phyloP scores from a whole-genome alignment of 2,888 invertebrate species.

The Brenthis hecate region DNA sequence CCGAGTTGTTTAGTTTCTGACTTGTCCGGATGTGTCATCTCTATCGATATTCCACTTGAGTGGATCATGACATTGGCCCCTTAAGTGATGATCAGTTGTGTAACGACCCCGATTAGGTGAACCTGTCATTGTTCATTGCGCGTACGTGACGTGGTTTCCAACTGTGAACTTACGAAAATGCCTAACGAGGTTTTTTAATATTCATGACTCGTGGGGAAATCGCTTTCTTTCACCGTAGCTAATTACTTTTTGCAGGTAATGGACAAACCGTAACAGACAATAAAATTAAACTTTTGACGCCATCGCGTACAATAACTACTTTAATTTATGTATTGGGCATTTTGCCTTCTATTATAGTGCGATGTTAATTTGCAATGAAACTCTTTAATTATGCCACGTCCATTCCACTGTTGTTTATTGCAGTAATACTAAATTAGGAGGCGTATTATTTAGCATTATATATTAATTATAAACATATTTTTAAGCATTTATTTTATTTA shows the following conservation, averaged over 20 bases:
- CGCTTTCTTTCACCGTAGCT: constrained; percentile 56
- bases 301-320: constrained; percentile 1
- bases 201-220: constrained; percentile 69
- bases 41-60: constrained; percentile 71
- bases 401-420: neutral
- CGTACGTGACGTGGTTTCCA: constrained; percentile 62
- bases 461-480: too few species aligned
- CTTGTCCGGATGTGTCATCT: constrained; percentile 68
- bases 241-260: constrained; percentile 54
- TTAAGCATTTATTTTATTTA: too few species aligned
- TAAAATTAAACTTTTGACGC: constrained; percentile 12
- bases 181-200: constrained; percentile 62
- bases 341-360: constrained; percentile 2
- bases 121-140: constrained; percentile 68
- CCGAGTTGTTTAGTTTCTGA: constrained; percentile 63
- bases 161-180: constrained; percentile 60
- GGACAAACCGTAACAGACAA: constrained; percentile 32
- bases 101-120: constrained; percentile 70
- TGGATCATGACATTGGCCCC: constrained; percentile 75
- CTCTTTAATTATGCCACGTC: constrained; percentile 14
- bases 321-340: constrained; percentile 18
- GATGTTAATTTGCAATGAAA: constrained; percentile 13
- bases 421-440: neutral
- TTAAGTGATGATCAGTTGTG: constrained; percentile 68
- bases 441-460: too few species aligned